A percentile compares a stretch with the other conserved stretches of the same genome.
Conservation (phyloP, 2,888 invertebrate species). For the Dolichomitus sp. region DNA sequence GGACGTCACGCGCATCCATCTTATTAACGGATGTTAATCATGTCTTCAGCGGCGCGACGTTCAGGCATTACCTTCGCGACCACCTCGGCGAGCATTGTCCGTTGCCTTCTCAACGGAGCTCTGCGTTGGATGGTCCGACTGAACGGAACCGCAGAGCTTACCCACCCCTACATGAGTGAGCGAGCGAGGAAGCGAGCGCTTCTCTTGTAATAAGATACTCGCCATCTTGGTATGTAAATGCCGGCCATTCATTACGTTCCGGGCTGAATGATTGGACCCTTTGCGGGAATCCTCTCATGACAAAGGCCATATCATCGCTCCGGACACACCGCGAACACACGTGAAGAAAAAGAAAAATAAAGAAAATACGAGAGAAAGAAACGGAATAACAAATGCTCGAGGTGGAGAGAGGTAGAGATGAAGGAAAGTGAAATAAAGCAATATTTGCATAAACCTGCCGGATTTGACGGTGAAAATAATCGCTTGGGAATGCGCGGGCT, state of each 20-base stretch:
- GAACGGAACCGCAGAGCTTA: constrained; percentile 69
- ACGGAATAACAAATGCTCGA: constrained; percentile 38
- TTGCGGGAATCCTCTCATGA: constrained; percentile 84
- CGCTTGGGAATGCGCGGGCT: constrained; percentile 43
- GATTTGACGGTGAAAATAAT: constrained; percentile 62
- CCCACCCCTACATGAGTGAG: constrained; percentile 70
- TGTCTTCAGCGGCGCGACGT: constrained; percentile 85
- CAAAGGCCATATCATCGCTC: constrained; percentile 78
- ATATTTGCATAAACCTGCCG: constrained; percentile 63
- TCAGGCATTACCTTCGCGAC: constrained; percentile 83
- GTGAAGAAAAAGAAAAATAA: constrained; percentile 4
- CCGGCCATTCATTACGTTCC: constrained; percentile 85
- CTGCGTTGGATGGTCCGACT: constrained; percentile 14
- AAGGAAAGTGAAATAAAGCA: constrained; percentile 43
- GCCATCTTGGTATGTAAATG: constrained; percentile 86
- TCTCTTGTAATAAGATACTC: constrained; percentile 85
- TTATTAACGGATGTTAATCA: constrained; percentile 86
- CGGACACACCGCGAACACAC: constrained; percentile 64
- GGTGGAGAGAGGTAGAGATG: constrained; percentile 32
- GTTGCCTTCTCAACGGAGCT: constrained; percentile 51
- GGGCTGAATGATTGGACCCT: constrained; percentile 84
- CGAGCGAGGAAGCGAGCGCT: constrained; percentile 51
- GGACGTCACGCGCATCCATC: constrained; percentile 84
- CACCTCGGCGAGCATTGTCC: constrained; percentile 85
- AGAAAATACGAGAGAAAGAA: neutral